phyloP scores from a whole-genome alignment of 2,113 vertebrate genomes.

The Elachura formosa region DNA sequence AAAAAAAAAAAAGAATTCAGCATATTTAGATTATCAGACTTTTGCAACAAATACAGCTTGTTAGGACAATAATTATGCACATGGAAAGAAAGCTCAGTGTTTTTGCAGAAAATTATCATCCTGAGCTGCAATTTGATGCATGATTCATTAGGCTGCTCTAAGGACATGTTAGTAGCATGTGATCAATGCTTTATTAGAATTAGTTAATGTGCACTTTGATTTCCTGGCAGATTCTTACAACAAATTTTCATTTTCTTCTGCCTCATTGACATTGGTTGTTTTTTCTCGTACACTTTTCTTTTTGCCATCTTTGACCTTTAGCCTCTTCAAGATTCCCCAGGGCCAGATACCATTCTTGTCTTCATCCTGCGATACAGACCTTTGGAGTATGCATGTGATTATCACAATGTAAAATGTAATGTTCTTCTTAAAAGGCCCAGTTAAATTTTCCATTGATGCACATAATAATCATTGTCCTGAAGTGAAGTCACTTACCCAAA shows the following conservation, averaged over 20 bases:
- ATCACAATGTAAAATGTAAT: conserved; percentile 53
- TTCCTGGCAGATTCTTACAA: conserved; percentile 80
- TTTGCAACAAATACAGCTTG: neutral
- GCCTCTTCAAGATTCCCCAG: conserved; percentile 81
- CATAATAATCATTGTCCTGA: neutral
- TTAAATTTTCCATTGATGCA: neutral
- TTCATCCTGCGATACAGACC: conserved; percentile 74
- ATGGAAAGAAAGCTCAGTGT: neutral
- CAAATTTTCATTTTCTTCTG: conserved; percentile 80
- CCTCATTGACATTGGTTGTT: conserved; percentile 71
- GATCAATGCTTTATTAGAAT: conserved; percentile 61
- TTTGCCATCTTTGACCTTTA: conserved; percentile 80
- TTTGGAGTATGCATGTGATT: conserved; percentile 74
- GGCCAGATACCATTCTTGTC: conserved; percentile 74
- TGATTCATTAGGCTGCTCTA: conserved; percentile 37
- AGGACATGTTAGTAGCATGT: conserved; percentile 70
- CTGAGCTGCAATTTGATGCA: neutral
- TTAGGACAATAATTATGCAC: neutral
- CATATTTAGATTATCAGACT: neutral
- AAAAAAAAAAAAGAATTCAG: neutral
- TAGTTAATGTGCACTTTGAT: conserved; percentile 58
- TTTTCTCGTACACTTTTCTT: conserved; percentile 79
- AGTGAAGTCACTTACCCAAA: neutral
- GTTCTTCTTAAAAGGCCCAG: neutral
- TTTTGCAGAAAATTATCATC: conserved; percentile 1